phyloP scores from a whole-genome alignment of 2,888 invertebrate species.

The Tenodera sinensis region DNA sequence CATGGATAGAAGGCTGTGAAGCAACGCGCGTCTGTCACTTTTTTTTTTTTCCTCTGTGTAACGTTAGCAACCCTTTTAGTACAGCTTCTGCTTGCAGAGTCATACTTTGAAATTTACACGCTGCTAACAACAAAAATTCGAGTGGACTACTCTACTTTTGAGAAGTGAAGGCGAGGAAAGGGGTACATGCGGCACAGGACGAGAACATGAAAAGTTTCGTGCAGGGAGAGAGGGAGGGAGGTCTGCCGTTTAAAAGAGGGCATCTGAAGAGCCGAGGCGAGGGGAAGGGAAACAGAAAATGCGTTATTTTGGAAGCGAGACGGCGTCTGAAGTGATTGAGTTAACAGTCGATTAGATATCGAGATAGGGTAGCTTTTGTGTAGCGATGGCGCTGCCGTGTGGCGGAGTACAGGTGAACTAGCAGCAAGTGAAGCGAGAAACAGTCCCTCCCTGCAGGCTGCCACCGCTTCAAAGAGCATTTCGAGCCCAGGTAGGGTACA shows the following conservation, averaged over 20 bases:
- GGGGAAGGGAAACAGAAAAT: constrained; percentile 5
- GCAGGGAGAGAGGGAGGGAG: background rate
- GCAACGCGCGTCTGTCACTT: background rate
- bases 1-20: background rate
- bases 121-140: background rate
- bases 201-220: constrained; percentile 7
- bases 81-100: background rate
- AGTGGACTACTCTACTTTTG: background rate
- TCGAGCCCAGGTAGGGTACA: background rate
- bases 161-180: background rate
- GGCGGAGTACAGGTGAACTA: constrained; percentile 25
- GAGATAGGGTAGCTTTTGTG: constrained; percentile 8
- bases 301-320: constrained; percentile 16
- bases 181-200: background rate
- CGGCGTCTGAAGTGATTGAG: constrained; percentile 24
- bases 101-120: background rate
- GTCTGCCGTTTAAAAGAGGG: background rate
- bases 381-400: background rate
- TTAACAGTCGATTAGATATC: constrained; percentile 22
- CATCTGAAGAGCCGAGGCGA: background rate
- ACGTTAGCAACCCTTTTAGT: background rate
- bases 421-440: constrained; percentile 16
- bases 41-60: background rate
- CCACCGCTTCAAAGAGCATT: background rate
- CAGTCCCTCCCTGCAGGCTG: background rate